Evolutionary conservation across 2,888 invertebrate genomes (phyloP).

Genomic region (Taenaris catops): DNA sequence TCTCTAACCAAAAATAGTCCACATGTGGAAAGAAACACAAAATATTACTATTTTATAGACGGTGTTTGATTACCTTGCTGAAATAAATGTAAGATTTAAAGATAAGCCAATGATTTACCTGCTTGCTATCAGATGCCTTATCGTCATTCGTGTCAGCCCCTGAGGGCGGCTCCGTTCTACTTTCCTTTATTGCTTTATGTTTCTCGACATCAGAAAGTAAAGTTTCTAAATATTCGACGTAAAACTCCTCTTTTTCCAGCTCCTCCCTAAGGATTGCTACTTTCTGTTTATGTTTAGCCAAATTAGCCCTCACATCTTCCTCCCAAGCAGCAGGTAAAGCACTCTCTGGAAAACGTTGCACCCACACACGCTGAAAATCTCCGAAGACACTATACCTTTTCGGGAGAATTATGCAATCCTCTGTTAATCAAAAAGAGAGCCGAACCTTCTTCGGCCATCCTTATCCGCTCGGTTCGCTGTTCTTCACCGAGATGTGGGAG

Average conservation of each 20-base stretch:
- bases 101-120: conserved; percentile 44
- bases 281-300: conserved; percentile 93
- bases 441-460: too few relatives aligned
- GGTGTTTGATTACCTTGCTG: too few relatives aligned
- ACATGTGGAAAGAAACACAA: too few relatives aligned
- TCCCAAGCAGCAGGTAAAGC: conserved; percentile 95
- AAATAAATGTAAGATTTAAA: conserved; percentile 14
- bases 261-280: conserved; percentile 90
- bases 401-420: too few relatives aligned
- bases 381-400: conserved; percentile 86
- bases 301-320: conserved; percentile 94
- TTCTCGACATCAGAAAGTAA: conserved; percentile 92
- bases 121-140: conserved; percentile 69
- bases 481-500: too few relatives aligned
- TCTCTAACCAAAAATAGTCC: too few relatives aligned
- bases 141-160: conserved; percentile 65
- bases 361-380: conserved; percentile 95
- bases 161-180: conserved; percentile 72
- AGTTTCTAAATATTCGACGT: conserved; percentile 93
- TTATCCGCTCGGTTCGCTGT: too few relatives aligned
- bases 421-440: too few relatives aligned
- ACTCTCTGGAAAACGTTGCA: conserved; percentile 94
- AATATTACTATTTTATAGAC: too few relatives aligned
- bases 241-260: conserved; percentile 93
- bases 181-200: conserved; percentile 80